Percentiles rank a stretch among this genome's conserved stretches.
Evolutionary conservation across 2,797 vertebrate genomes (phyloP).

Genomic region (Brotula barbata): DNA sequence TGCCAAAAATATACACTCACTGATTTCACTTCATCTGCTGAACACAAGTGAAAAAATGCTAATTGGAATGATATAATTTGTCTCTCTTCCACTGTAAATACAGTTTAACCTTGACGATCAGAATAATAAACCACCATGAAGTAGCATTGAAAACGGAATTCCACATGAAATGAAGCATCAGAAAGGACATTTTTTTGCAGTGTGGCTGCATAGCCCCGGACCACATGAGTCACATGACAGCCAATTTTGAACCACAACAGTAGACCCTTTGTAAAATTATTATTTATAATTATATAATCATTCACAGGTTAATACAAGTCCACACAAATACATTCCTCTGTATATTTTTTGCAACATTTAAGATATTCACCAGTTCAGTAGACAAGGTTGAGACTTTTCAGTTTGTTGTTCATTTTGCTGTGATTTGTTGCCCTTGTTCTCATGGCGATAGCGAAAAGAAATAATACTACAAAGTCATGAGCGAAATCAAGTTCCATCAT

Average conservation of each 20-base stretch:
- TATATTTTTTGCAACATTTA: conserved; percentile 66
- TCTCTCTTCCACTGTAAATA: conserved; percentile 14
- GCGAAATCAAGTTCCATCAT: conserved; percentile 32
- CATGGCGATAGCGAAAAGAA: conserved; percentile 59
- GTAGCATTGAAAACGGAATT: background rate
- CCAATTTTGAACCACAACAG: conserved; percentile 65
- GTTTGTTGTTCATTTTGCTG: conserved; percentile 55
- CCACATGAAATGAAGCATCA: conserved; percentile 45
- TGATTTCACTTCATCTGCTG: conserved; percentile 42
- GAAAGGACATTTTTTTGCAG: conserved; percentile 29
- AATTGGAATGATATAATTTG: background rate
- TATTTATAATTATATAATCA: conserved; percentile 38
- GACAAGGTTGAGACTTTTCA: conserved; percentile 45
- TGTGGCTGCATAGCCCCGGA: conserved; percentile 37
- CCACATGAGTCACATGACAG: conserved; percentile 59
- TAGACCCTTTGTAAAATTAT: conserved; percentile 54
- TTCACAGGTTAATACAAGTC: conserved; percentile 71
- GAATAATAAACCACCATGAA: no score
- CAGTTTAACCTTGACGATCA: conserved; percentile 7
- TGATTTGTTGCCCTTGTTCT: conserved; percentile 56
- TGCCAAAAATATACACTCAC: conserved; percentile 6
- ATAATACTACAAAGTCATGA: conserved; percentile 45
- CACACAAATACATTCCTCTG: conserved; percentile 78
- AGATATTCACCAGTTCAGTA: conserved; percentile 55
- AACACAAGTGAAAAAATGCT: conserved; percentile 20